These are phyloP conservation scores for Nothura maculosa DNA, from an alignment of 2,797 vertebrate genomes.

Conservation along the genomic window DNA sequence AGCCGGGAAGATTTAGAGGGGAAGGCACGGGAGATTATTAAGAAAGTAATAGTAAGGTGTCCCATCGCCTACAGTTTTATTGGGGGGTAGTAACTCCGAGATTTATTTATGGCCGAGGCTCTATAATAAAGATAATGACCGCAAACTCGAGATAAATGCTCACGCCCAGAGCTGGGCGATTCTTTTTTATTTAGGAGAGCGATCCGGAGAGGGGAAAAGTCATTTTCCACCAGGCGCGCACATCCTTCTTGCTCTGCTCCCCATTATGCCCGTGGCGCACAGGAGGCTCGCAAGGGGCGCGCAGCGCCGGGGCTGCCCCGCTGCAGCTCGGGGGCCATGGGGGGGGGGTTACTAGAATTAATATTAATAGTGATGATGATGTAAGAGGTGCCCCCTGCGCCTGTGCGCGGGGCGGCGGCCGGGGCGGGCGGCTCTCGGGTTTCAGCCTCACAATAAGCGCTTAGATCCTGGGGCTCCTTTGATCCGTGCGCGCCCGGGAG, in stretches of 20 bases:
- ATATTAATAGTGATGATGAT: too few species aligned
- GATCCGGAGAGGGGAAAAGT: constrained; percentile 74
- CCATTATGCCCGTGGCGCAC: constrained; percentile 78
- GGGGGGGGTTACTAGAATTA: too few species aligned
- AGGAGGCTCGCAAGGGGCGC: constrained; percentile 47
- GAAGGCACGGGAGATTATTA: constrained; percentile 71
- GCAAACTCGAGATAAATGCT: constrained; percentile 81
- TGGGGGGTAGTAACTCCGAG: constrained; percentile 73
- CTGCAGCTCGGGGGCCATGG: neutral
- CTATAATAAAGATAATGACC: constrained; percentile 81
- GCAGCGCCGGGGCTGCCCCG: neutral
- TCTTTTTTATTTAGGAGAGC: constrained; percentile 80
- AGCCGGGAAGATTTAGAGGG: constrained; percentile 71
- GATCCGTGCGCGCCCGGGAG: constrained; percentile 57
- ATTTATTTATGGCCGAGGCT: constrained; percentile 78
- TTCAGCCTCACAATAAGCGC: constrained; percentile 70
- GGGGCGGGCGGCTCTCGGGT: constrained; percentile 53
- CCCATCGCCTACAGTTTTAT: constrained; percentile 78
- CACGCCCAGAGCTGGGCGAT: constrained; percentile 74
- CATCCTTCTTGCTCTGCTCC: constrained; percentile 78
- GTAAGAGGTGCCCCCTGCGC: too few species aligned
- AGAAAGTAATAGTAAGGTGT: constrained; percentile 78
- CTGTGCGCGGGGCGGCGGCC: neutral
- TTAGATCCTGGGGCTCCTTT: constrained; percentile 69
- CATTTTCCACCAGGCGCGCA: constrained; percentile 66